Conservation (phyloP, 2,113 vertebrate species). For the Micronycteris hirsuta region DNA sequence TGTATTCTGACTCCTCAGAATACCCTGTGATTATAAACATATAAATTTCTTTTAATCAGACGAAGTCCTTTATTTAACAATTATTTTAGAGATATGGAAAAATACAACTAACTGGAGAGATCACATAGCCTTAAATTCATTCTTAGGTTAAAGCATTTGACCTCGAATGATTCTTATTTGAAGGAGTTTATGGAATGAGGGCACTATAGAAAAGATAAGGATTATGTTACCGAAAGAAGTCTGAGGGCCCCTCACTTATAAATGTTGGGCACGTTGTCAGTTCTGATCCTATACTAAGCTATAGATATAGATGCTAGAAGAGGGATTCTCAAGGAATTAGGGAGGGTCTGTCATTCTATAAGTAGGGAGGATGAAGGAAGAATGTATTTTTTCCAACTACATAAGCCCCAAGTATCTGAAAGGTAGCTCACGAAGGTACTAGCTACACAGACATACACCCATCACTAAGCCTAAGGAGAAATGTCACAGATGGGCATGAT, state of each 20-base stretch:
- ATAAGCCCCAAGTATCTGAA: neutral
- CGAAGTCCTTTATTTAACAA: constrained; percentile 21
- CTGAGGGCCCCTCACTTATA: neutral
- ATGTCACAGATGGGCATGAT: neutral
- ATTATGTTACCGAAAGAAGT: neutral
- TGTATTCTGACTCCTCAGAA: neutral
- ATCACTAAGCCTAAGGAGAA: neutral
- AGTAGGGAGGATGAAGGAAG: neutral
- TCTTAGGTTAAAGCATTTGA: neutral
- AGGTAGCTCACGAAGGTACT: neutral
- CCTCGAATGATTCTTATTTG: neutral
- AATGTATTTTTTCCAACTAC: neutral
- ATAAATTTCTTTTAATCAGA: neutral
- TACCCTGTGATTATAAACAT: neutral
- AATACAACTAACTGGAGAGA: neutral
- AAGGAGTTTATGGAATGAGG: neutral
- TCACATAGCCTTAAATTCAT: neutral
- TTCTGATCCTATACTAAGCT: neutral
- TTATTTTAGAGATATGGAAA: constrained; percentile 22
- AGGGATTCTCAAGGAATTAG: neutral
- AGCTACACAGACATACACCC: neutral
- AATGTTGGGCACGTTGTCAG: neutral
- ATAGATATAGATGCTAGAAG: neutral
- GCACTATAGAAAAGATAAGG: neutral
- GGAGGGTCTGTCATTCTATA: neutral